Conservation (phyloP, 2,888 invertebrate genomes). For the Ichneumoninae sp. region DNA sequence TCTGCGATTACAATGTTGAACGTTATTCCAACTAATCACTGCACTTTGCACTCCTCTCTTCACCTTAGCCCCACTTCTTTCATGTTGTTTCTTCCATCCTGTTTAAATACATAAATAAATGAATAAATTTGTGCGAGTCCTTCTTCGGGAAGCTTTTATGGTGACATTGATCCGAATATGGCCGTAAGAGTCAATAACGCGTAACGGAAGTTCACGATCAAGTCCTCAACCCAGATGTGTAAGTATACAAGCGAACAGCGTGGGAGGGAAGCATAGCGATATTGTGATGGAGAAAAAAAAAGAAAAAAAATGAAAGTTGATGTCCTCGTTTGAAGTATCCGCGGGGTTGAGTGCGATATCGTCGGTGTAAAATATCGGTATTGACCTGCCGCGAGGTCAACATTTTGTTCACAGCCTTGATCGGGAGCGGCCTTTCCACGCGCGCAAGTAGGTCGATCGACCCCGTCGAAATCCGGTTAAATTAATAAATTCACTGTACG, state of each 20-base stretch:
- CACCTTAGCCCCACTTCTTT: no score
- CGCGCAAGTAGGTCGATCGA: conserved; percentile 66
- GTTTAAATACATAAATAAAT: neutral
- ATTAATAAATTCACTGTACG: conserved; percentile 49
- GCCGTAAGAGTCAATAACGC: conserved; percentile 9
- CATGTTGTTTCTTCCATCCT: neutral
- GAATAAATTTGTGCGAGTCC: neutral
- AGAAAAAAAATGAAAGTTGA: neutral
- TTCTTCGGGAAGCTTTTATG: neutral
- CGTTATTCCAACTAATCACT: no score
- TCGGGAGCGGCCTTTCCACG: conserved; percentile 55
- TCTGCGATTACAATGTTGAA: no score
- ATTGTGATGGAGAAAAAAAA: conserved; percentile 17
- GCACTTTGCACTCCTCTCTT: no score
- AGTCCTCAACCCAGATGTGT: conserved; percentile 58
- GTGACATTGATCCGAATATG: conserved; percentile 39
- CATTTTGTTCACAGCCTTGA: conserved; percentile 56
- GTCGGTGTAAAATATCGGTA: conserved; percentile 45
- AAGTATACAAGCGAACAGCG: conserved; percentile 1
- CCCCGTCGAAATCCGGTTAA: conserved; percentile 59
- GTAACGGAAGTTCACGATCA: conserved; percentile 57
- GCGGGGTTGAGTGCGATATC: conserved; percentile 28
- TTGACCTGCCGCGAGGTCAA: conserved; percentile 55
- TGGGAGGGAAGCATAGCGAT: neutral
- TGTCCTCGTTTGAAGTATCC: conserved; percentile 45